Conservation (phyloP, 2,888 invertebrate species). For the Drosophila quinaria region DNA sequence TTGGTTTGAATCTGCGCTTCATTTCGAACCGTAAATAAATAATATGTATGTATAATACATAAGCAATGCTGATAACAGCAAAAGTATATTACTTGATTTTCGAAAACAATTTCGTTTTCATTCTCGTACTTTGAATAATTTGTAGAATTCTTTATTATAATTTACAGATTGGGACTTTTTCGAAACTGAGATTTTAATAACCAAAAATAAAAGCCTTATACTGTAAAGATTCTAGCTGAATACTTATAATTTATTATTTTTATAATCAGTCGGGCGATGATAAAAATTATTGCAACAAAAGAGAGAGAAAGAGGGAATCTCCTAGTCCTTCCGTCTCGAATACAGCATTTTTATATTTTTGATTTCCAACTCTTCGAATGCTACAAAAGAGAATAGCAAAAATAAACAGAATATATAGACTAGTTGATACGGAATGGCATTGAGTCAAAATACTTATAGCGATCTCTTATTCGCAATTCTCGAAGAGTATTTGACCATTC, state of each 20-base stretch:
- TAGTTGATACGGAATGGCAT: background rate
- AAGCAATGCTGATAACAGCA: conserved; percentile 8
- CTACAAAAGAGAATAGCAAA: background rate
- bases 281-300: background rate
- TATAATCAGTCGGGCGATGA: background rate
- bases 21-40: conserved; percentile 4
- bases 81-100: background rate
- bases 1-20: conserved; percentile 7
- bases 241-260: no score
- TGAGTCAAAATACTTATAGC: background rate
- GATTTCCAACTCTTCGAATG: background rate
- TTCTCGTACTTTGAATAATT: background rate
- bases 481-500: background rate
- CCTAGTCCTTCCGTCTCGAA: background rate
- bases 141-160: background rate
- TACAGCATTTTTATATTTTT: background rate
- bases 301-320: background rate
- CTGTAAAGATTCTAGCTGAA: no score
- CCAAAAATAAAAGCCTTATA: no score
- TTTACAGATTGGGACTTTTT: background rate
- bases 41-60: conserved; percentile 1
- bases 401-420: background rate
- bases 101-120: conserved; percentile 23
- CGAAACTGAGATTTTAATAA: no score
- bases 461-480: background rate